Percentiles rank a stretch among this genome's conserved stretches.
These are phyloP conservation scores for Okapia johnstoni DNA, from an alignment of 2,113 vertebrate genomes.

Conservation along the genomic window DNA sequence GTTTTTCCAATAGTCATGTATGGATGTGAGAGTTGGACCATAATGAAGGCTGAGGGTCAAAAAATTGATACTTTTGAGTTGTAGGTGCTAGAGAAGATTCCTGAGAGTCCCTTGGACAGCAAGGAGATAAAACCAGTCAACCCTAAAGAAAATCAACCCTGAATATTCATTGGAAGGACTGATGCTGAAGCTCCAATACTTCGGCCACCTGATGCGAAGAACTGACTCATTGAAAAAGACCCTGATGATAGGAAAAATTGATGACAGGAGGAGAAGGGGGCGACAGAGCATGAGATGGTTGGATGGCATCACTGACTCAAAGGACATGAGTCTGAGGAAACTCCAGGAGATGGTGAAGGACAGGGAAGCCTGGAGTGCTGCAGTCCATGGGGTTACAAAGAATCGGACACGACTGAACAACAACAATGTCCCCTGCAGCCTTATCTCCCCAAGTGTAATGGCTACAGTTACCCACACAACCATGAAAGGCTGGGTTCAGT, in stretches of 20 bases:
- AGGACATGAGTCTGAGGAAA: neutral
- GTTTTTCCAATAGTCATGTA: neutral
- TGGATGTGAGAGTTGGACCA: neutral
- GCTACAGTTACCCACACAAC: neutral
- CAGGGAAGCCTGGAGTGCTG: neutral
- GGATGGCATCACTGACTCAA: neutral
- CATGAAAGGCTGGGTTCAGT: neutral
- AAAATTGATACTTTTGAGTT: neutral
- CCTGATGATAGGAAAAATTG: neutral
- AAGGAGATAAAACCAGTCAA: neutral
- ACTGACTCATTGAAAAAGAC: neutral
- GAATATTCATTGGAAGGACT: neutral
- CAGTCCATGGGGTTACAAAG: neutral
- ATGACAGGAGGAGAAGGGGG: neutral
- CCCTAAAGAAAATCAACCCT: neutral
- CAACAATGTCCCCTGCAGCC: neutral
- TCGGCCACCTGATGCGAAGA: rapidly evolving
- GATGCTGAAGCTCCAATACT: neutral
- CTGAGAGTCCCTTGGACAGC: neutral
- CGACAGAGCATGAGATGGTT: neutral
- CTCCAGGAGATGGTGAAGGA: neutral
- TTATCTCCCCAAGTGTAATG: neutral
- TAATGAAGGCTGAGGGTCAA: neutral
- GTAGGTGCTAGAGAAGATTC: neutral
- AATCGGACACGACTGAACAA: neutral